Evolutionary conservation across 92 coral and sea anemone genomes (phyloP), one percentile per base, ranked within the genome.

Genomic region (Actinostola sp.): DNA sequence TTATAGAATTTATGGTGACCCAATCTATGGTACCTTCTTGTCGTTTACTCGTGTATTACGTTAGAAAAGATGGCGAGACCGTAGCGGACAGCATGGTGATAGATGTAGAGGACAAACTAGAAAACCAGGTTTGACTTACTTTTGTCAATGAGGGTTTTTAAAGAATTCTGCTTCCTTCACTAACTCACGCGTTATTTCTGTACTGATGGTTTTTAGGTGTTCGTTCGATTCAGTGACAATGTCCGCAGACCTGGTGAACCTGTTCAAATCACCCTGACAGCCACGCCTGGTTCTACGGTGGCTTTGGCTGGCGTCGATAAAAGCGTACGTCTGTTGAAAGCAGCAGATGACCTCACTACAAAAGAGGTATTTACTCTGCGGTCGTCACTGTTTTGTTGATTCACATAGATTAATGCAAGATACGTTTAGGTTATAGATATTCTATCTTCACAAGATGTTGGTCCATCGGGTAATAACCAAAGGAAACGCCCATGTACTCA

Each of bases 271-370:
- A 79, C 79, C 2, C 67, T 94, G 55, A 77, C 76, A 36, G 98
- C 97, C 2, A 84, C 89, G 7, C 90, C 92, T 1, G 98, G 98
- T 10, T 94, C 98, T 38, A 85, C 84, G 23, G 97, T 94, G 32
- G 98, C 97, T 17, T 50, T 94, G 27, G 82, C 92, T 43, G 98
- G 94, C 17, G 98, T 94, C 20, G 98, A 94, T 76, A 91, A 85
- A 63, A 94, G 98, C 43, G 92, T 94, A 14, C 88, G 92, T 59
- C 53, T 94, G 15, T 69, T 94, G 58, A 82, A 82, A 70, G 77
- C 76, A 27, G 97, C 92, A 29, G 92, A 91, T 63, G 97, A 91
- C 32, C 74, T 94, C 24, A 86, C 82, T 8, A 63, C 70, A 24
- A 80, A 75, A 17, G 75, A 93, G 75, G 98, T 91, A 79, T 74